Evolutionary conservation across 2,797 vertebrate species (phyloP).

Genomic region (Sphenopsis melanotis): DNA sequence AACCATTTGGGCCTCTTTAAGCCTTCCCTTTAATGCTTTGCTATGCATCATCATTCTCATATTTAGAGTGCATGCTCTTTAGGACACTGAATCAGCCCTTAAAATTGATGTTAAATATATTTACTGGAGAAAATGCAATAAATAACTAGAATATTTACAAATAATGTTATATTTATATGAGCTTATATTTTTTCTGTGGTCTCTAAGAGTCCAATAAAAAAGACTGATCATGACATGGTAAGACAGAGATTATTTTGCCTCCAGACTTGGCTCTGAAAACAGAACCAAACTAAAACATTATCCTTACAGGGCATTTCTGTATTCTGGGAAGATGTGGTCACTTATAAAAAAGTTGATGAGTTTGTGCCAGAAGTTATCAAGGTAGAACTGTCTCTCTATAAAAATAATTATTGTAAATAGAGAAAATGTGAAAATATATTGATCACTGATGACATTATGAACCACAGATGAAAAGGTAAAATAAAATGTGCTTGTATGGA

Average conservation of each 20-base stretch:
- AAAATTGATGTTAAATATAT: neutral
- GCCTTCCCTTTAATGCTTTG: neutral
- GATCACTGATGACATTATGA: neutral
- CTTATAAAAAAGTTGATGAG: neutral
- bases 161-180: neutral
- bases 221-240: neutral
- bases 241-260: neutral
- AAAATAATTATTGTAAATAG: neutral
- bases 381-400: neutral
- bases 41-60: neutral
- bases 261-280: neutral
- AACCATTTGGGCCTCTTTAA: neutral
- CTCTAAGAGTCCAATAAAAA: neutral
- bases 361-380: neutral
- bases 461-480: neutral
- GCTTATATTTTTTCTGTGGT: neutral
- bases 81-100: neutral
- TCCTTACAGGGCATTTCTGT: neutral
- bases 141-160: neutral
- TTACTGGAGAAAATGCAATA: neutral
- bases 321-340: neutral
- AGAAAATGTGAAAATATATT: neutral
- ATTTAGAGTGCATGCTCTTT: neutral
- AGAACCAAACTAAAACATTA: neutral
- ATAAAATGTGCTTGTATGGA: neutral